phyloP scores from a whole-genome alignment of 2,113 vertebrate species.

The Neomonachus schauinslandi region DNA sequence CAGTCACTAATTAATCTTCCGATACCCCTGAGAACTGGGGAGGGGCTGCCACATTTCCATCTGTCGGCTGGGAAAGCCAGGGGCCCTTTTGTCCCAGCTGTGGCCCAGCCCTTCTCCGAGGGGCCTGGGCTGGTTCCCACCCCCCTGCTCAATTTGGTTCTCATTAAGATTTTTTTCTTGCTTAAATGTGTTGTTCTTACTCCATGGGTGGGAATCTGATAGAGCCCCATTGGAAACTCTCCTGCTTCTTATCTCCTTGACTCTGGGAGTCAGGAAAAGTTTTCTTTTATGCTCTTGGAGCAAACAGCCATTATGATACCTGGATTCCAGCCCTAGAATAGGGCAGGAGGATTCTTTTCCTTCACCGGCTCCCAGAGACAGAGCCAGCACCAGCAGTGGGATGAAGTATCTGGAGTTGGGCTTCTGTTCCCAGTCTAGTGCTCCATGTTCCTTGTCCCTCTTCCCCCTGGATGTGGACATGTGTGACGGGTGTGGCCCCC shows the following conservation, averaged over 20 bases:
- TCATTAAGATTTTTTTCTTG: slow-evolving; percentile 37
- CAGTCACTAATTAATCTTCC: slow-evolving; percentile 74
- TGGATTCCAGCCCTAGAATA: background rate
- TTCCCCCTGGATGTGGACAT: background rate
- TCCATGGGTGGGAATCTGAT: slow-evolving; percentile 18
- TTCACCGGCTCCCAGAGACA: background rate
- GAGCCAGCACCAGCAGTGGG: background rate
- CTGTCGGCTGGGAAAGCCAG: slow-evolving; percentile 53
- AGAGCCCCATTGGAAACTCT: background rate
- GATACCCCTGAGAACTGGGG: slow-evolving; percentile 64
- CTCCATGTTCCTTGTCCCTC: background rate
- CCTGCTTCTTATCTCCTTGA: background rate
- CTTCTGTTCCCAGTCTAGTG: background rate
- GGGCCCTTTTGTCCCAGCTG: slow-evolving; percentile 55
- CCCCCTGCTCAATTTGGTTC: slow-evolving; percentile 40
- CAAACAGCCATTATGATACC: background rate
- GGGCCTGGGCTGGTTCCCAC: background rate
- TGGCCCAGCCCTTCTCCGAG: background rate
- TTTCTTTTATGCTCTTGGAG: background rate
- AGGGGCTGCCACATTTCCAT: slow-evolving; percentile 54
- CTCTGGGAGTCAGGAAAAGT: background rate
- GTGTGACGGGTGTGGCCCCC: too few relatives aligned
- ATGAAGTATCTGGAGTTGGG: background rate
- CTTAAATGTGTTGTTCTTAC: background rate
- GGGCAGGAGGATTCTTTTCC: background rate